Evolutionary conservation across 2,797 vertebrate genomes (phyloP), one percentile per base, ranked within the genome.

Genomic region (Coccyzus lansbergi): DNA sequence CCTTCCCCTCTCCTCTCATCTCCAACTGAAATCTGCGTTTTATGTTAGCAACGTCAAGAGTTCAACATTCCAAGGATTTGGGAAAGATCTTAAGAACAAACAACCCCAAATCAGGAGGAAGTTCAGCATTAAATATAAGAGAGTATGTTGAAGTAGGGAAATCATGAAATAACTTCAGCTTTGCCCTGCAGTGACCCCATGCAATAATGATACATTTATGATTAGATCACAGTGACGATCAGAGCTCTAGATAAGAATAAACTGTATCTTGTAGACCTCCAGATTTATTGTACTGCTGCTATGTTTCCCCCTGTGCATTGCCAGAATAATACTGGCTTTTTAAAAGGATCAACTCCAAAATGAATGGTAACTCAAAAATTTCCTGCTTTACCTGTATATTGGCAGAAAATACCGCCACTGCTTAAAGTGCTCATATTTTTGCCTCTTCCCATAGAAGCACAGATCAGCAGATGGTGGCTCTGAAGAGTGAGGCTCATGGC

Each of bases 31-130:
- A 94, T 82, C 75, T 93, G 64, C 49, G 25, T 81, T 95, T 91
- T 44, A 49, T 64, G 33, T 46, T 25, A 81, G 18, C 49, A 58
- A 29, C 1, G 0, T 58, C 69, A 42, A 38, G 58, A 68, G 90
- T 62, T 86, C 69, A 93, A 63, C 80, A 31, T 90, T 80, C 70
- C 88, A 83, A 56, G 65, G 88, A 69, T 83, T 88, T 90, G 48
- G 33, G 75, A 86, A 78, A 93, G 26, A 86, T 90, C 83, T 76
- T 81, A 58, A 93, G 88, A 93, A 58, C 69, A 95, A 95, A 83
- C 77, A 90, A 86, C 74, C 29, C n/a, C 65, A 86, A 83, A 67
- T 88, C 38, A 88, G 77, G 74, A 94, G 88, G 86, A 95, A 95
- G 78, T 93, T 76, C 55, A 48, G 67, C 63, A 69, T 79, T 86